Conservation (phyloP, 2,113 vertebrate species). For the Pseudorhombus dupliciocellatus region DNA sequence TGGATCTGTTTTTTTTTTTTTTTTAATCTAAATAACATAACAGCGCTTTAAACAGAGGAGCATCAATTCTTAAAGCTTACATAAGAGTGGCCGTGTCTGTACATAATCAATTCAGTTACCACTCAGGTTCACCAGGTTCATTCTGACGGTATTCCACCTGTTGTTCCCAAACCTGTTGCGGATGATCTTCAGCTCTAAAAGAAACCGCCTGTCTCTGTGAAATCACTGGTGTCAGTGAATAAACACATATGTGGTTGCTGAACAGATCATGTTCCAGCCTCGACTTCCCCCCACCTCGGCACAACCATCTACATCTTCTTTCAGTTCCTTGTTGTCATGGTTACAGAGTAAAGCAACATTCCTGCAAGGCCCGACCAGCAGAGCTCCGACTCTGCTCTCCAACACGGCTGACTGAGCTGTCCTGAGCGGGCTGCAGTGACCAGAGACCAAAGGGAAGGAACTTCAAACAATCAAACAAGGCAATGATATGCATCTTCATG, state of each 20-base stretch:
- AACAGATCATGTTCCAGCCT: constrained; percentile 67
- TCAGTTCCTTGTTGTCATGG: constrained; percentile 79
- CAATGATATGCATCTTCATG: constrained; percentile 59
- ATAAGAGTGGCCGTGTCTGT: constrained; percentile 11
- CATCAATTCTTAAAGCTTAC: constrained; percentile 19
- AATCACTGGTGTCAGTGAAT: constrained; percentile 12
- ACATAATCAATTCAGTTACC: constrained; percentile 30
- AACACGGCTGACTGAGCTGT: constrained; percentile 57
- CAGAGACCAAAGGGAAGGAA: constrained; percentile 27
- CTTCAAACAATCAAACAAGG: constrained; percentile 47
- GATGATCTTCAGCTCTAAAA: neutral
- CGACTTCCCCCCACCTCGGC: constrained; percentile 56
- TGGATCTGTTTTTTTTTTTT: constrained; percentile 2
- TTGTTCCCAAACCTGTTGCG: constrained; percentile 49
- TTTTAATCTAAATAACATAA: constrained; percentile 3
- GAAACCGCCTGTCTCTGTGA: neutral
- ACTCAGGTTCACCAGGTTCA: constrained; percentile 14
- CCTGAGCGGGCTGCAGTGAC: constrained; percentile 49
- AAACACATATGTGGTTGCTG: constrained; percentile 61
- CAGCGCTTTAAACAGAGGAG: constrained; percentile 13
- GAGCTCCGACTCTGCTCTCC: constrained; percentile 62
- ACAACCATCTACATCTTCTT: constrained; percentile 70
- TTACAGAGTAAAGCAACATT: constrained; percentile 78
- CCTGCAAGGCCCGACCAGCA: constrained; percentile 72
- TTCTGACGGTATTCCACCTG: neutral